Base-by-base conservation (phyloP, 1,140 invertebrate species). In the Drosophila navojoa region DNA sequence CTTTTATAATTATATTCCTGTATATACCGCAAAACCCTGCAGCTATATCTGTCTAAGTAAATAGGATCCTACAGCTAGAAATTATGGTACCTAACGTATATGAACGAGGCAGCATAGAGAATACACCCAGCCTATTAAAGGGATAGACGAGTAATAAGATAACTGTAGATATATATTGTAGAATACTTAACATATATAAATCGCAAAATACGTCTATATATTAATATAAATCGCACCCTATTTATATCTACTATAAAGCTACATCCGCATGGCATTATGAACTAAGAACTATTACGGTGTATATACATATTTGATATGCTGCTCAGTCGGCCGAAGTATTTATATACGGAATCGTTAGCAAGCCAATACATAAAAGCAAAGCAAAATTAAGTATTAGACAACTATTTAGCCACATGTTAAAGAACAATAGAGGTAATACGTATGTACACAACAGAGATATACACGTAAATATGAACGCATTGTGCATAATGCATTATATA, bases 111-210 rank as follows among this genome's bases (percentile, higher is more conserved):
- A 67, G 66, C 60, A 77, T 80, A 81, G 78, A 71, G 68, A 69
- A 61, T 77, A 73, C 75, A 70, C 54, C 76, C 52, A 64, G 69
- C 64, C 58, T 16, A 47, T 45, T 40, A 6, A 60, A 4, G 13
- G 35, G 59, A 35, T n/a, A 67, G 25, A 47, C 10, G 25, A 89
- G 54, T 71, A 81, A 68, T 69, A 52, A 68, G 29, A 84, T 84
- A 79, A 79, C 54, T 87, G 85, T 89, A 89, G 84, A 89, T 89
- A 89, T 90, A 73, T 90, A 89, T 61, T 89, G 76, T 90, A 89
- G 84, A 63, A 81, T 78, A 76, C 72, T 63, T 75, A 63, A 81
- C 70, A 77, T 73, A 60, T 69, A 89, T 42, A 57, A 35, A 13
- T 13, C 6, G 35, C 35, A 47, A 15, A 47, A 40, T 59, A 59